Evolutionary conservation across 2,113 vertebrate genomes (phyloP).

Genomic region (Perca flavescens): DNA sequence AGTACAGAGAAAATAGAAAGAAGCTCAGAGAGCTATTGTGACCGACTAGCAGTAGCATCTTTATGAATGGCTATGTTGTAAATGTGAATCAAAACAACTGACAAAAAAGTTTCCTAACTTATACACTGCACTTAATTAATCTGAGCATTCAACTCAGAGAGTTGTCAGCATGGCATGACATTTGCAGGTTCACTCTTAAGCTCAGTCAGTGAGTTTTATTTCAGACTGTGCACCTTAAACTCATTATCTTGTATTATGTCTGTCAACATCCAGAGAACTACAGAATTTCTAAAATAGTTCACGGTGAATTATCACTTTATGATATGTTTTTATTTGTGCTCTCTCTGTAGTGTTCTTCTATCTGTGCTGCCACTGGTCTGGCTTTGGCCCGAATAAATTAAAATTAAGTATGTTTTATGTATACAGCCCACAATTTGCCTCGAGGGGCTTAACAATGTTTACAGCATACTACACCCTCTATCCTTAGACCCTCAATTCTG

Average conservation of each 20-base stretch:
- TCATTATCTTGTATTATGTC: background rate
- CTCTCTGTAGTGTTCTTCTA: background rate
- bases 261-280: background rate
- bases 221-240: background rate
- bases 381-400: background rate
- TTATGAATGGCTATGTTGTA: too few relatives aligned
- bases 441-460: background rate
- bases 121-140: background rate
- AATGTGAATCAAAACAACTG: background rate
- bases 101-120: background rate
- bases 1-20: background rate
- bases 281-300: background rate
- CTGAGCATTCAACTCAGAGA: background rate
- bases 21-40: background rate
- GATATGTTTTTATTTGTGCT: background rate
- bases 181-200: background rate
- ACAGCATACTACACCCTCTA: background rate
- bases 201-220: background rate
- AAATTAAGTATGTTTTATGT: background rate
- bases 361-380: background rate
- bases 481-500: background rate
- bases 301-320: background rate
- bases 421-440: background rate
- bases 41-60: too few relatives aligned
- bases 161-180: background rate